phyloP scores from a whole-genome alignment of 2,888 invertebrate genomes.

The Parthenolecanium corni region DNA sequence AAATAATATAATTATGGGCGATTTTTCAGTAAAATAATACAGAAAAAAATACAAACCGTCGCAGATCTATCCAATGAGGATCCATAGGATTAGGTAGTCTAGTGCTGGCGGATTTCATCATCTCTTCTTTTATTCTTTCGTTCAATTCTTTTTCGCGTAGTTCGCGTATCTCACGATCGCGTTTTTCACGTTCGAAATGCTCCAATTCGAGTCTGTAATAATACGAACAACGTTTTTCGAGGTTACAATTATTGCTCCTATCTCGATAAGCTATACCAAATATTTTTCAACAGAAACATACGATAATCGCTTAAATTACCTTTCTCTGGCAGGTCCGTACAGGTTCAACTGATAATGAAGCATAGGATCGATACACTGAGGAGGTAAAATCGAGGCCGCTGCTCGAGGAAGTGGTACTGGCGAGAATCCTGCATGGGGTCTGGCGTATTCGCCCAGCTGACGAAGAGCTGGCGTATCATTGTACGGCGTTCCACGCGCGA shows the following conservation, averaged over 20 bases:
- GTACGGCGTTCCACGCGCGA: constrained; percentile 43
- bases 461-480: constrained; percentile 87
- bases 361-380: constrained; percentile 72
- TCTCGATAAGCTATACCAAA: no score
- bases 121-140: constrained; percentile 77
- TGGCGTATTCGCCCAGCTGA: constrained; percentile 79
- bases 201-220: constrained; percentile 49
- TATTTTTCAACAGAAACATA: no score
- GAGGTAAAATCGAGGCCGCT: constrained; percentile 40
- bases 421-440: constrained; percentile 80
- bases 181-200: constrained; percentile 61
- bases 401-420: constrained; percentile 44
- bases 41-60: constrained; percentile 50
- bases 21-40: no score
- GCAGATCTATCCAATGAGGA: constrained; percentile 69
- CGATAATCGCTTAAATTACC: no score
- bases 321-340: constrained; percentile 56
- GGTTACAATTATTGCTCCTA: no score
- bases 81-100: constrained; percentile 40
- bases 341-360: constrained; percentile 66
- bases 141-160: constrained; percentile 66
- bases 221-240: no score
- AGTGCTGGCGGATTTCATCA: constrained; percentile 58
- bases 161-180: constrained; percentile 53
- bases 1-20: no score